Evolutionary conservation across 2,888 invertebrate species (phyloP).

Genomic region (Cryptus viduatorius): DNA sequence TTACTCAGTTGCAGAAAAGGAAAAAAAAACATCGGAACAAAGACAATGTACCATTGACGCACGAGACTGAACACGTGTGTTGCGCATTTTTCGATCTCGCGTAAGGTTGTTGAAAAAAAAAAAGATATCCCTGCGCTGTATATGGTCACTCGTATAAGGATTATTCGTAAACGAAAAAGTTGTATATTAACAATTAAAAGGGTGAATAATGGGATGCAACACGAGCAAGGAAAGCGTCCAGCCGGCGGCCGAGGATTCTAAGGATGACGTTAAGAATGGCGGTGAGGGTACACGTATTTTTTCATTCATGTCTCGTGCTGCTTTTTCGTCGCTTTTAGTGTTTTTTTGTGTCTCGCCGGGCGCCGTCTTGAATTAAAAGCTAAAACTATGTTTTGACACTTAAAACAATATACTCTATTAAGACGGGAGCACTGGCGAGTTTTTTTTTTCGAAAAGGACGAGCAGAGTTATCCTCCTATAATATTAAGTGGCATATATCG

Average conservation of each 20-base stretch:
- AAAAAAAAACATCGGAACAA: constrained; percentile 26
- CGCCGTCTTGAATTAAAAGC: too few relatives aligned
- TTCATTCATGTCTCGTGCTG: not conserved
- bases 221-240: constrained; percentile 87
- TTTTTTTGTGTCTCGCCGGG: not conserved
- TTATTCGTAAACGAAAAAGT: constrained; percentile 10
- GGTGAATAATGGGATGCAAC: constrained; percentile 86
- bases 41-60: constrained; percentile 48
- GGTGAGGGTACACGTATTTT: constrained; percentile 75
- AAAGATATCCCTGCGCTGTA: constrained; percentile 12
- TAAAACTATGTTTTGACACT: too few relatives aligned
- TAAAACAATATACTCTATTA: too few relatives aligned
- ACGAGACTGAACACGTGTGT: constrained; percentile 39
- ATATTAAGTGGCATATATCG: not conserved
- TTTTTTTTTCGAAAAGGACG: not conserved
- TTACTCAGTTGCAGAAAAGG: not conserved
- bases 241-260: constrained; percentile 82
- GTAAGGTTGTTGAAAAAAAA: constrained; percentile 15
- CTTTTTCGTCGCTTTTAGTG: constrained; percentile 13
- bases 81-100: constrained; percentile 4
- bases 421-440: too few relatives aligned
- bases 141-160: constrained; percentile 8
- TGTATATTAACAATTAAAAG: constrained; percentile 9
- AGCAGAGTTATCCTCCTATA: not conserved
- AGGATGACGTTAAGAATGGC: constrained; percentile 81